Base-by-base conservation (phyloP, 2,797 vertebrate species). In the Pipistrellus pipistrellus region DNA sequence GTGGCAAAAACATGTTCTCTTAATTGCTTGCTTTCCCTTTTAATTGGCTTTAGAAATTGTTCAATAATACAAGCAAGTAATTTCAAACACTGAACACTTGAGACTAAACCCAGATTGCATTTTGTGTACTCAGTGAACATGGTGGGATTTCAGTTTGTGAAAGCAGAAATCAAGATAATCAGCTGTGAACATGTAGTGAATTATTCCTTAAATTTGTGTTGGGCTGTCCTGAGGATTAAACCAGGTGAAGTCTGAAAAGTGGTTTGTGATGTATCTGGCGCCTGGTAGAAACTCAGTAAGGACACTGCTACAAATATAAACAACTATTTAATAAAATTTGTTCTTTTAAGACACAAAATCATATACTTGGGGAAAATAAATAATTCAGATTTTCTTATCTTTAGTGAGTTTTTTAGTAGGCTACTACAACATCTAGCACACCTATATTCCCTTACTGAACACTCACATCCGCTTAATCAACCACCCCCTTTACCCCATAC, bases 11-110 rank as follows among this genome's bases (percentile, higher is more conserved):
- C 17, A 13, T 44, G 23, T 80, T 93, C 93, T 88, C 69, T 85
- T 93, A 96, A 94, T 86, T 85, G 51, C 21, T 95, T 92, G 32
- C 41, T 88, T 93, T 85, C 46, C 27, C 15, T 85, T 94, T 92
- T 95, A 96, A 93, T 91, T 94, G 66, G 6, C 38, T 84, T 93
- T 83, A 88, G 14, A 89, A 95, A 76, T 88, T 88, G 66, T 75
- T 94, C 91, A 90, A 92, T 94, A 88, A 96, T 85, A 78, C 30
- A 94, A 93, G 48, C 6, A 85, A 92, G 38, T 71, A 30, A 85
- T 92, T 94, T 90, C 38, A 91, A 95, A 91, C 59, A 59, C 23
- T n/a, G 57, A 95, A 73, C 71, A 48, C 78, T 88, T 92, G 71
- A 92, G 57, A 76, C 8, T 21, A 91, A 88, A 85, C 8, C 8